Percentiles rank a stretch among this genome's conserved stretches.
These are phyloP conservation scores for Cyrtodaria siliqua DNA, from an alignment of 2,888 invertebrate species.

Conservation along the genomic window DNA sequence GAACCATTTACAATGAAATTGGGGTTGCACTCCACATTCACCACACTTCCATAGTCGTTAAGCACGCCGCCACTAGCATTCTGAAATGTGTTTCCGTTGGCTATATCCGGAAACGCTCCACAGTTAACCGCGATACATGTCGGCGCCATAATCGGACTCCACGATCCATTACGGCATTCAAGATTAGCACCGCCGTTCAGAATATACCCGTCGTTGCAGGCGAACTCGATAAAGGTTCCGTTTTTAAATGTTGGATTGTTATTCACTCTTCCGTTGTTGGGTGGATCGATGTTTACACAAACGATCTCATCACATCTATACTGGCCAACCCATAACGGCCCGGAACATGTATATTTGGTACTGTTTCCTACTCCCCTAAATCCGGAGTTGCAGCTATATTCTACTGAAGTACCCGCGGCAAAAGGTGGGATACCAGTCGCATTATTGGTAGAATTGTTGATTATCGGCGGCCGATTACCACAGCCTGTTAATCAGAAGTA, in stretches of 20 bases:
- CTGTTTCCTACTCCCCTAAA: conserved; percentile 12
- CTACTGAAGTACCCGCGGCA: conserved; percentile 5
- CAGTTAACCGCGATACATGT: conserved; percentile 40
- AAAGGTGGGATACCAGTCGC: conserved; percentile 12
- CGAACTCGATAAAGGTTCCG: conserved; percentile 18
- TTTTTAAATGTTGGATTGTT: conserved; percentile 15
- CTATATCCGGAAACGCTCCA: conserved; percentile 29
- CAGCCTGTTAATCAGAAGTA: too few relatives aligned
- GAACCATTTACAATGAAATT: conserved; percentile 34
- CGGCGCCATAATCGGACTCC: conserved; percentile 14
- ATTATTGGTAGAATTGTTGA: conserved; percentile 5
- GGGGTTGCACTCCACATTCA: conserved; percentile 24
- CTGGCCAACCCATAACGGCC: conserved; percentile 7
- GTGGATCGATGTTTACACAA: conserved; percentile 13
- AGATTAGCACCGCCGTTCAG: conserved; percentile 8
- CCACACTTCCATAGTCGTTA: conserved; percentile 40
- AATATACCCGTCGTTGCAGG: conserved; percentile 33
- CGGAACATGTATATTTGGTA: conserved; percentile 11
- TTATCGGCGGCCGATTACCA: not conserved
- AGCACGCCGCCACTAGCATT: conserved; percentile 1
- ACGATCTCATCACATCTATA: conserved; percentile 5
- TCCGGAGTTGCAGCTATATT: conserved; percentile 24
- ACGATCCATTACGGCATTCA: conserved; percentile 31
- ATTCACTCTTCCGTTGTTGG: conserved; percentile 27
- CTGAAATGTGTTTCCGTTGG: conserved; percentile 25